Evolutionary conservation across 2,797 vertebrate genomes (phyloP).

Genomic region (Balearica regulorum): DNA sequence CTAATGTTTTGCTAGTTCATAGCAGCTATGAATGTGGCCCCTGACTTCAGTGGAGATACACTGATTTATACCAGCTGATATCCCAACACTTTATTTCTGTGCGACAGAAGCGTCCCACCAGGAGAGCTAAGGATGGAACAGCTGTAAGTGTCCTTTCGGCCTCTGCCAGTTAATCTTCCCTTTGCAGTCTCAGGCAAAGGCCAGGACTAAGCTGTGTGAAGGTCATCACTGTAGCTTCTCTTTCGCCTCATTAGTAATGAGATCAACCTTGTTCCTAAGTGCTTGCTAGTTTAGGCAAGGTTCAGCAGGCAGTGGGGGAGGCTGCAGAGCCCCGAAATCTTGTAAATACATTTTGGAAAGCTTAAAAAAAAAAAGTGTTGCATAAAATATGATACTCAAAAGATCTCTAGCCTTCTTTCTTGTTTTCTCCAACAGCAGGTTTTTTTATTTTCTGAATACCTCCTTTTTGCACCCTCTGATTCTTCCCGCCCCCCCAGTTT

Average conservation of each 20-base stretch:
- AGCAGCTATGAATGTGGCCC: background rate
- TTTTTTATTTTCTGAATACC: background rate
- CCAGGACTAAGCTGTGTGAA: background rate
- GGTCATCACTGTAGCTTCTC: background rate
- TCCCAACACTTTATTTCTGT: fast-evolving
- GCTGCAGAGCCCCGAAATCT: background rate
- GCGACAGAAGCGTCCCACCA: background rate
- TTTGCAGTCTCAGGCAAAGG: background rate
- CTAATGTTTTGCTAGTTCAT: background rate
- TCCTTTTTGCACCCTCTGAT: background rate
- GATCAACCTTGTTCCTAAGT: background rate
- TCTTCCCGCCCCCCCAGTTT: background rate
- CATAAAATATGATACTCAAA: fast-evolving
- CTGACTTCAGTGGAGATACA: background rate
- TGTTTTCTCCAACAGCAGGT: background rate
- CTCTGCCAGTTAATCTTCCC: background rate
- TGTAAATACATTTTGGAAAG: background rate
- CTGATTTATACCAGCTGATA: background rate
- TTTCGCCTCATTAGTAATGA: background rate
- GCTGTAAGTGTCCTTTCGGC: background rate
- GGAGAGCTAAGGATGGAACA: background rate
- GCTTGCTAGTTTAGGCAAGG: background rate
- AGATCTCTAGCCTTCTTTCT: background rate
- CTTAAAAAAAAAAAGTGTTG: background rate
- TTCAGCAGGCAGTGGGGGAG: background rate